Base-by-base conservation (phyloP, 2,888 invertebrate genomes). In the Melieria picta region DNA sequence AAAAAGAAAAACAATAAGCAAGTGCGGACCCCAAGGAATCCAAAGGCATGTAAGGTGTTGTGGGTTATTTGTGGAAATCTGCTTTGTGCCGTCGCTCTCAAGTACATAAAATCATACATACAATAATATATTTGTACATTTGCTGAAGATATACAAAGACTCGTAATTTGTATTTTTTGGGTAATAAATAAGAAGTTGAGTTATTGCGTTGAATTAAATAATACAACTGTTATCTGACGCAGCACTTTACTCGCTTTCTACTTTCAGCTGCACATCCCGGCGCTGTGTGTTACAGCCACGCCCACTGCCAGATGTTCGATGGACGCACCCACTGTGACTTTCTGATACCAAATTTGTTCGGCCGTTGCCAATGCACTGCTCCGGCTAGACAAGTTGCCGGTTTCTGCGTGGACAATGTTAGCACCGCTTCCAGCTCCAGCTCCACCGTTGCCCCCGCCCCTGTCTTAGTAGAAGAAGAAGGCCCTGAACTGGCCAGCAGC, bases 281-380 rank as follows among this genome's bases (percentile, higher is more conserved):
- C 71, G 93, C 94, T 79, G 94, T 95, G 55, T 97, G 96, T 85
- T 95, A 96, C 87, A 95, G 94, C 82, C 94, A 96, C 85, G 93
- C 93, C 74, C 96, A 96, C 85, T 97, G 96, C 84, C 91, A 92
- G 74, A 90, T 96, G 81, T 94, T 93, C 90, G 94, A 94, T 79
- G 90, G 90, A 75, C 92, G 93, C 82, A 94, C 94, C 76, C 93
- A 94, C 82, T 97, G 96, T 82, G 95, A 95, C 86, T 96, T 94
- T 84, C 90, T 95, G 66, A 95, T 97, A 78, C 94, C 95, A 46
- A 94, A 95, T 85, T 90, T 96, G 10, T 95, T 96, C 83, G 96
- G 96, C 63, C 91, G 94, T 81, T 97, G 96, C 81, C 92, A 93
- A 74, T 96, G 96, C 84, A 92, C 92, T 78, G 86, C 91, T 9